phyloP scores from a whole-genome alignment of 2,888 invertebrate species.

The Andrena praecox region DNA sequence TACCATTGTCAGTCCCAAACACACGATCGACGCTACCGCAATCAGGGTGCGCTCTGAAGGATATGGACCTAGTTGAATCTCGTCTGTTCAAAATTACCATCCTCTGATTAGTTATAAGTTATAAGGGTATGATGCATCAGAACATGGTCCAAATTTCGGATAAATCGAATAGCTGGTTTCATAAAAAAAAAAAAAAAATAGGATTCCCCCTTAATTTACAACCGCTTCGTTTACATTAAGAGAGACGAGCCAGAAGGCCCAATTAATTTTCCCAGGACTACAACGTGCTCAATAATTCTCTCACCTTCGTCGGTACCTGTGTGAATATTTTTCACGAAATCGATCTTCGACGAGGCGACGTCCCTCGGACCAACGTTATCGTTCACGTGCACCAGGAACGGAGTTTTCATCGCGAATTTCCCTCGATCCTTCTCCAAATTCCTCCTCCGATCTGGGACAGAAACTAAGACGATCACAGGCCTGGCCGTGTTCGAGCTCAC shows the following conservation, averaged over 20 bases:
- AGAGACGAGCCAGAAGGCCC: no score
- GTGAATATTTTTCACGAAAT: conserved; percentile 76
- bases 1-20: conserved; percentile 79
- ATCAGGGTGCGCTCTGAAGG: conserved; percentile 80
- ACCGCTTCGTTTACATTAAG: no score
- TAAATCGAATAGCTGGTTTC: no score
- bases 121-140: no score
- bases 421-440: conserved; percentile 48
- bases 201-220: no score
- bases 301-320: conserved; percentile 67
- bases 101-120: background rate
- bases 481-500: conserved; percentile 56
- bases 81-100: conserved; percentile 54
- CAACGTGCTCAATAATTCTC: no score
- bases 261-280: no score
- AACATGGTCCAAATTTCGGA: no score
- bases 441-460: conserved; percentile 64
- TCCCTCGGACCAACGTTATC: conserved; percentile 40
- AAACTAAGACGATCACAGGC: conserved; percentile 68
- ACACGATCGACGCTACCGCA: conserved; percentile 80
- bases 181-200: no score
- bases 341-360: conserved; percentile 68
- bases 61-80: conserved; percentile 70
- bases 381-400: conserved; percentile 41
- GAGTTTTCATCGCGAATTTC: conserved; percentile 57